phyloP scores from a whole-genome alignment of 2,888 invertebrate genomes.

The Macaria liturata region DNA sequence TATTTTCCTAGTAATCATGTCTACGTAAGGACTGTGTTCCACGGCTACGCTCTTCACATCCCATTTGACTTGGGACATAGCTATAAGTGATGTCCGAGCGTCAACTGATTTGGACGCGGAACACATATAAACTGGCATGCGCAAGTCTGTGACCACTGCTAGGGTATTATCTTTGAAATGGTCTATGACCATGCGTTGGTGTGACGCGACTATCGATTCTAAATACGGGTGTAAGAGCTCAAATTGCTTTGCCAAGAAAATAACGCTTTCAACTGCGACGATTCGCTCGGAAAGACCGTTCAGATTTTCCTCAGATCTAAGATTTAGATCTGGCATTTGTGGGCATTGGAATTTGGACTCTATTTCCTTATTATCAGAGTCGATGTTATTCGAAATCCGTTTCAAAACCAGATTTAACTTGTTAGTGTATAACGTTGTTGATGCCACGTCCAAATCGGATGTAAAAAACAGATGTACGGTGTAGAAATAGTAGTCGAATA shows the following conservation, averaged over 20 bases:
- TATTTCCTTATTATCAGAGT: constrained; percentile 51
- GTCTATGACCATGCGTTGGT: constrained; percentile 86
- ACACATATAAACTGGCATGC: constrained; percentile 94
- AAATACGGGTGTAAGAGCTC: constrained; percentile 92
- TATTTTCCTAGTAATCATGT: constrained; percentile 88
- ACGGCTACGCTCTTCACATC: constrained; percentile 97
- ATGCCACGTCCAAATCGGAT: constrained; percentile 85
- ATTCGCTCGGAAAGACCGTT: constrained; percentile 93
- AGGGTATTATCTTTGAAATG: constrained; percentile 90
- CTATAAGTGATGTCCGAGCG: constrained; percentile 87
- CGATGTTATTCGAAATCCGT: constrained; percentile 89
- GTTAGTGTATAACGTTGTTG: constrained; percentile 84
- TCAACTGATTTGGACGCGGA: constrained; percentile 92
- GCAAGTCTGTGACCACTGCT: constrained; percentile 87
- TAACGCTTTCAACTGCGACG: constrained; percentile 95
- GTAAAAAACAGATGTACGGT: constrained; percentile 94
- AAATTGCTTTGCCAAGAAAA: constrained; percentile 95
- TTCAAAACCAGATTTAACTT: constrained; percentile 90
- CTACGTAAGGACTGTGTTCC: constrained; percentile 95
- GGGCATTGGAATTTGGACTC: constrained; percentile 56
- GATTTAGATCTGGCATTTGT: constrained; percentile 57
- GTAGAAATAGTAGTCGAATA: constrained; percentile 97
- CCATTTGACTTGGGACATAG: constrained; percentile 98
- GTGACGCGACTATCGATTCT: constrained; percentile 90
- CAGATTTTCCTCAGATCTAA: constrained; percentile 85